Base-by-base conservation (phyloP, 23 tunicate species). In the Oikopleura albicans region DNA sequence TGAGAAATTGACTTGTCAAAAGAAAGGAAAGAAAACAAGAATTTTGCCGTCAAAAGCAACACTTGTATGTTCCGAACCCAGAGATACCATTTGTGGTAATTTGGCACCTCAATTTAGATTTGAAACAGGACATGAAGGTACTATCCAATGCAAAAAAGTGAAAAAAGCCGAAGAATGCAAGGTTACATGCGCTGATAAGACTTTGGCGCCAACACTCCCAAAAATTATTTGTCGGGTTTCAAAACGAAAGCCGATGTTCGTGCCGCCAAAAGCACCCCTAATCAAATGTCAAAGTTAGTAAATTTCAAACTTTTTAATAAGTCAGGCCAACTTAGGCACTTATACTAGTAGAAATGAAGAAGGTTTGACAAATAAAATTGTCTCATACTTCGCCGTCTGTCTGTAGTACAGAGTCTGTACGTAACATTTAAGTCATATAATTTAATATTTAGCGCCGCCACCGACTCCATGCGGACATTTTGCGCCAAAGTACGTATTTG, bases 401-500 rank as follows among this genome's bases (percentile, higher is more conserved):
- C n/a, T n/a, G n/a, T n/a, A n/a, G n/a, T n/a, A n/a, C n/a, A n/a
- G n/a, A n/a, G n/a, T n/a, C n/a, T n/a, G n/a, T n/a, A n/a, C n/a
- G n/a, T n/a, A n/a, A n/a, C n/a, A n/a, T n/a, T n/a, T n/a, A n/a
- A n/a, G n/a, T n/a, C n/a, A n/a, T n/a, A n/a, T n/a, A n/a, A n/a
- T n/a, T n/a, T n/a, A n/a, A 71, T 29, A 2, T 71, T 71, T 31
- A 71, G 79, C 33, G 2, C 79, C 79, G 28, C 79, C 79, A 71
- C 79, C 79, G 35, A 16, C 79, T 71, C 27, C 27, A 29, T 71
- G 79, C 31, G 79, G 79, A 16, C 79, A 71, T 2, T 71, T 71
- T 29, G 79, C 79, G 2, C 79, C 79, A 71, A 2, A 34, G 33
- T 12, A 12, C 37, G 31, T 2, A 34, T 71, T 71, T 29, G 34